phyloP scores from a whole-genome alignment of 2,888 invertebrate genomes.

The Pherbina coryleti region DNA sequence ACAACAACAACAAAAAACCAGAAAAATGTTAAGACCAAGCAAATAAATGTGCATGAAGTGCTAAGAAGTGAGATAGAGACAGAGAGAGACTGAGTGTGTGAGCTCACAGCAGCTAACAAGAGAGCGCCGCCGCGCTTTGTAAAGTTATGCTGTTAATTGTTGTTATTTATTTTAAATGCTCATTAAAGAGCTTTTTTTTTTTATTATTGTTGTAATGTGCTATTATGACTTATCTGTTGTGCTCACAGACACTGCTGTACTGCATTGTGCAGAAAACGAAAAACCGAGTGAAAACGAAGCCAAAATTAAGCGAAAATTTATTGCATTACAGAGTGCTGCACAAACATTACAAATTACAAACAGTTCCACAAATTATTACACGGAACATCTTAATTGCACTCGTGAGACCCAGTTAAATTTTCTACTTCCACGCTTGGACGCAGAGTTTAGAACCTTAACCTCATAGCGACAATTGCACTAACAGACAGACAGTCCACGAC shows the following conservation, averaged over 20 bases:
- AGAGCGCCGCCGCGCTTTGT: constrained; percentile 26
- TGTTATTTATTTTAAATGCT: background rate
- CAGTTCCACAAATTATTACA: too few relatives aligned
- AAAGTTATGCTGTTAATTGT: background rate
- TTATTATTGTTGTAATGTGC: constrained; percentile 31
- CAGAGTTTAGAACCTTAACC: background rate
- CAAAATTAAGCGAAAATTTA: background rate
- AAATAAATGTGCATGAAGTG: background rate
- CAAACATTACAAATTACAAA: background rate
- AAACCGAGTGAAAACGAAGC: constrained; percentile 32
- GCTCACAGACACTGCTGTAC: too few relatives aligned
- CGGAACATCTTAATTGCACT: background rate
- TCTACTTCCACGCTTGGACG: constrained; percentile 1
- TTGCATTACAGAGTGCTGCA: background rate
- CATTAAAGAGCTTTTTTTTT: too few relatives aligned
- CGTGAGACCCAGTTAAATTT: constrained; percentile 7
- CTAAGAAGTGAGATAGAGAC: background rate
- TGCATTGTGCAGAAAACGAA: constrained; percentile 13
- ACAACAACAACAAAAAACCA: background rate
- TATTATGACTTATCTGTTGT: too few relatives aligned
- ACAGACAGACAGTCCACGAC: too few relatives aligned
- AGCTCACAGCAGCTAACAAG: too few relatives aligned
- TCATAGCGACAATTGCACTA: background rate
- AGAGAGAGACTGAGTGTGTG: constrained; percentile 26
- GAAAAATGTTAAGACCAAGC: background rate